These are phyloP conservation scores for Pangasius sanitwongsei DNA, from an alignment of 2,797 vertebrate genomes.

Conservation along the genomic window DNA sequence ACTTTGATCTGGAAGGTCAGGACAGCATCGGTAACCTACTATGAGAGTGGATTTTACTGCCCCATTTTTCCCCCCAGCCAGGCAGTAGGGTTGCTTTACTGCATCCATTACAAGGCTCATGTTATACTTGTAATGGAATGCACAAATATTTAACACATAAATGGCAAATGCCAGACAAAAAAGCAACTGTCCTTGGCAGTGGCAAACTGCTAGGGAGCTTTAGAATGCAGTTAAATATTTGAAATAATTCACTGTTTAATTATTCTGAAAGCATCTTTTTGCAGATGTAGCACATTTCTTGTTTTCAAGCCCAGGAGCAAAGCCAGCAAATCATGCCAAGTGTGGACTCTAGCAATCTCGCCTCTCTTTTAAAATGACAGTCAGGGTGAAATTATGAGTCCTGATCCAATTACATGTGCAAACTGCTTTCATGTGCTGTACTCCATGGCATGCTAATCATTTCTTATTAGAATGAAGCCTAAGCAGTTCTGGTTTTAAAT, in stretches of 20 bases:
- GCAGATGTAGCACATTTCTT: slow-evolving; percentile 71
- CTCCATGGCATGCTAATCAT: neutral
- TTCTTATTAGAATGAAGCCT: slow-evolving; percentile 48
- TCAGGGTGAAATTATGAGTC: neutral
- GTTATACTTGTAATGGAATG: neutral
- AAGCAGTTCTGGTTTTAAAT: neutral
- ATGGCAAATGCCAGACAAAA: neutral
- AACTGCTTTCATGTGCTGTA: neutral
- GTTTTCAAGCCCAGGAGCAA: slow-evolving; percentile 62
- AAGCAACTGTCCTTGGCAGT: slow-evolving; percentile 7
- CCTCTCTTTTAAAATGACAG: neutral
- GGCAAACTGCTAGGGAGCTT: slow-evolving; percentile 27
- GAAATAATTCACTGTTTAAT: slow-evolving; percentile 73
- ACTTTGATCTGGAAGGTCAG: slow-evolving; percentile 75
- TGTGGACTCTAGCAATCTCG: slow-evolving; percentile 66
- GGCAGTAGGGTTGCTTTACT: neutral
- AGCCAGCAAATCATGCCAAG: slow-evolving; percentile 73
- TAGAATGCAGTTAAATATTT: slow-evolving; percentile 54
- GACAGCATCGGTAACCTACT: slow-evolving; percentile 74
- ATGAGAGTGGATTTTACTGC: slow-evolving; percentile 61
- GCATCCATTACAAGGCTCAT: neutral
- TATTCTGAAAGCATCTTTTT: slow-evolving; percentile 78
- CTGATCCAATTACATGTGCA: neutral
- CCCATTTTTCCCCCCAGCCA: neutral
- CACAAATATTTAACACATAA: slow-evolving; percentile 10